Base-by-base conservation (phyloP, 2,797 vertebrate species). In the Moxostoma hubbsi region DNA sequence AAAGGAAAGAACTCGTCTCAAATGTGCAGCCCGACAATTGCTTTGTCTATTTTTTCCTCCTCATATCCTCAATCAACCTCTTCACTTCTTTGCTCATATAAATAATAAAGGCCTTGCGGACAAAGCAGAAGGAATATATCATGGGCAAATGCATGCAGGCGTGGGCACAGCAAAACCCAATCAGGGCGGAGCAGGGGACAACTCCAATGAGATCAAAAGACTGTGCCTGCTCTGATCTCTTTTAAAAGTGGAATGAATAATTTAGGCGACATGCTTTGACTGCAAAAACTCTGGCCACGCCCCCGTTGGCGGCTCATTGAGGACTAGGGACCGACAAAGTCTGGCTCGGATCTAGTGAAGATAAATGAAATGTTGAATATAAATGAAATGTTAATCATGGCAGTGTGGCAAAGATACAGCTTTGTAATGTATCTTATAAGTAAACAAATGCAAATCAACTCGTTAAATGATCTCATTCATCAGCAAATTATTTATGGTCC, bases 381-480 rank as follows among this genome's bases (percentile, higher is more conserved):
- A 36, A 62, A 62, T 62, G 59, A 62, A 62, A 62, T 62, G 24
- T 24, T 59, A 59, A 59, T 59, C 58, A 24, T n/a, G 24, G 43
- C 46, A 15, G 55, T 9, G 9, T 53, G 24, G 66, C 76, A 18
- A 69, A 45, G 24, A 78, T 46, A 8, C 77, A n/a, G 68, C 43
- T 80, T 79, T 89, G 89, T 90, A 81, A 87, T 81, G 82, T 73
- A 85, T 87, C 85, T 87, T 77, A 88, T 87, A 88, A 88, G 85
- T 85, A 87, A 90, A 91, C 87, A 91, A 85, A 91, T 90, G 89
- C 88, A 91, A 92, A 92, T 91, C 59, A 89, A 80, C 85, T 86
- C 82, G 87, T 91, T 89, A 87, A 82, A 82, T 70, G 16, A 86
- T 85, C 85, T 86, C 90, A 89, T 80, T 86, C 88, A 90, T 91